A percentile compares a stretch with the other conserved stretches of the same genome.
Evolutionary conservation across 1,140 invertebrate genomes (phyloP).

Genomic region (Drosophila ohnishii): DNA sequence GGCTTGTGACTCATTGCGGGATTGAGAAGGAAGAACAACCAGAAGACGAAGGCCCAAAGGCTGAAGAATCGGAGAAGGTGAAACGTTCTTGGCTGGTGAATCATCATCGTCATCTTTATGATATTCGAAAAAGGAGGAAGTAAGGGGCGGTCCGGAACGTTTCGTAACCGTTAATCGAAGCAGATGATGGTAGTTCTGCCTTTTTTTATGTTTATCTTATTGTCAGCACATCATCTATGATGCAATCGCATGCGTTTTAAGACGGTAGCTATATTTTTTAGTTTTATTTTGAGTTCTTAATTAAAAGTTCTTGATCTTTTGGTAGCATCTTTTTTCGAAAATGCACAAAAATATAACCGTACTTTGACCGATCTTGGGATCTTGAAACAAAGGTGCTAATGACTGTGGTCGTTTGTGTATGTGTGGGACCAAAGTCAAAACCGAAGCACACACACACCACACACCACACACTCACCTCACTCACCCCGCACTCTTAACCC

Average conservation of each 20-base stretch:
- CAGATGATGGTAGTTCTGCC: not conserved
- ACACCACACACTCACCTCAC: constrained; percentile 5
- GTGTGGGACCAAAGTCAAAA: constrained; percentile 64
- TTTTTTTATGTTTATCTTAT: constrained; percentile 1
- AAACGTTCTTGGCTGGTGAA: constrained; percentile 28
- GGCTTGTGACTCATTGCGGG: constrained; percentile 18
- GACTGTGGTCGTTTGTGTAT: not conserved
- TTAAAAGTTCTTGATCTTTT: not conserved
- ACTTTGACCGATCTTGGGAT: not conserved
- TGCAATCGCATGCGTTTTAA: not conserved
- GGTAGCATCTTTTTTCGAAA: too few species aligned
- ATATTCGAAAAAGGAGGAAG: constrained; percentile 5
- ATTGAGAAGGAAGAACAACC: not conserved
- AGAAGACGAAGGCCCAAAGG: constrained; percentile 5
- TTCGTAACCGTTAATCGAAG: constrained; percentile 23
- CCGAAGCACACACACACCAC: constrained; percentile 48
- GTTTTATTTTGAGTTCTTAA: not conserved
- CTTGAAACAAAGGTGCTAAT: not conserved
- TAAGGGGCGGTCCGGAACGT: not conserved
- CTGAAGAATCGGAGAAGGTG: constrained; percentile 22
- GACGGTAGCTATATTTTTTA: not conserved
- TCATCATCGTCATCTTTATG: constrained; percentile 7
- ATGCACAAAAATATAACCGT: not conserved
- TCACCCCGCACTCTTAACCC: constrained; percentile 12
- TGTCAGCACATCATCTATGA: not conserved